Evolutionary conservation across 2,113 vertebrate species (phyloP), one percentile per base, ranked within the genome.

Genomic region (Nesogale talazaci): DNA sequence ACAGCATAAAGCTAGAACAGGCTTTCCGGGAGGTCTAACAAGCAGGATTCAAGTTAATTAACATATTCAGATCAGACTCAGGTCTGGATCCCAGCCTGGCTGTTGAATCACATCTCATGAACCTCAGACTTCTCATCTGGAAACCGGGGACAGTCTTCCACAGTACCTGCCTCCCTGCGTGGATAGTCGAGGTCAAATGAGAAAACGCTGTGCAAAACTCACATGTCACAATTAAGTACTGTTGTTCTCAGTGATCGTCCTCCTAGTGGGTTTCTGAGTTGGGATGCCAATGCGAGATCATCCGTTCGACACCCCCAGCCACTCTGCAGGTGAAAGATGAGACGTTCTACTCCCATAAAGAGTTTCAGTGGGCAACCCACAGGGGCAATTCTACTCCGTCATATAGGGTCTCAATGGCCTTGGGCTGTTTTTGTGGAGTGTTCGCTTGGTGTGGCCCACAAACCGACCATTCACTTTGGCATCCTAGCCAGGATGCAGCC

Each of bases 401-500:
- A 9, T 52, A 2, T 12, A 10, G 46, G 46, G 46, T 52, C 46
- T 52, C 46, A 52, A 12, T 52, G 46, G 46, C 46, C 31, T 91
- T 46, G 19, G 46, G 46, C 9, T 52, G 46, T 52, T 52, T 52
- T 52, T 12, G 14, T 52, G 5, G 46, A 12, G 9, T 52, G 46
- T 52, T 52, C 14, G 14, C 46, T 52, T 52, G 14, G 46, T 12
- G 8, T 2, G 8, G 23, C 34, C 31, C 59, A 36, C 56, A 29
- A 36, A 87, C 78, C 2, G 77, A 56, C 6, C 38, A n/a, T 86
- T 74, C 56, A 40, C 10, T 69, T 59, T 65, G 16, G 46, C 67
- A 52, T 94, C 83, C 80, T 79, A 79, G 86, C 89, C 80, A 90
- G 94, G 92, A 75, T 5, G 4, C 12, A 38, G 23, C 87, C 90